Conservation (phyloP, 2,888 invertebrate genomes). For the Nomada ruficornis region DNA sequence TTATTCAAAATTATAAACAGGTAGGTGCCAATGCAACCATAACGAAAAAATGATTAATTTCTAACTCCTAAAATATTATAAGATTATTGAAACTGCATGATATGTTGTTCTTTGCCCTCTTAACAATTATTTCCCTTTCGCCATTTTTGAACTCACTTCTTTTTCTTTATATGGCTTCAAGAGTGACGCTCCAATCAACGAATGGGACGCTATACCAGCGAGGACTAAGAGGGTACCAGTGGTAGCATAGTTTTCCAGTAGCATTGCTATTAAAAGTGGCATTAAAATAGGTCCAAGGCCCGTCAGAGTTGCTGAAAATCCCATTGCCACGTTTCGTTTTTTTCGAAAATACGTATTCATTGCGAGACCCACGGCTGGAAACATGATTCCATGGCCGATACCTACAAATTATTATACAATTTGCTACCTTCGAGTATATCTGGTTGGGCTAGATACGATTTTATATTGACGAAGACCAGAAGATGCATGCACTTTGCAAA, state of each 20-base stretch:
- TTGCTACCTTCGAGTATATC: not conserved
- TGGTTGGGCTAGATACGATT: too few species aligned
- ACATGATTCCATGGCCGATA: conserved; percentile 84
- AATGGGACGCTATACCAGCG: conserved; percentile 84
- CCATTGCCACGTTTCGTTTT: conserved; percentile 85
- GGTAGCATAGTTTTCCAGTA: conserved; percentile 82
- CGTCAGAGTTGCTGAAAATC: conserved; percentile 84
- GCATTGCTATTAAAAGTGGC: conserved; percentile 84
- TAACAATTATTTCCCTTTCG: not conserved
- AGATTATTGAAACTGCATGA: not conserved
- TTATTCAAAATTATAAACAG: too few species aligned
- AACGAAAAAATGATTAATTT: too few species aligned
- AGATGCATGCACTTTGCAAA: too few species aligned
- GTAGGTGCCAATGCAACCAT: too few species aligned
- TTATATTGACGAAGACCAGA: too few species aligned
- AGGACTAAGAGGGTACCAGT: conserved; percentile 85
- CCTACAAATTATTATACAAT: conserved; percentile 76
- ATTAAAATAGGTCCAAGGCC: conserved; percentile 85
- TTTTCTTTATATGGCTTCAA: conserved; percentile 83
- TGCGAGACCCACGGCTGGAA: conserved; percentile 84
- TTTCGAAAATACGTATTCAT: conserved; percentile 85
- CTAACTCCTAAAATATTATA: not conserved
- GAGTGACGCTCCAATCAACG: conserved; percentile 84
- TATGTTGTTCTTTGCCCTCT: conserved; percentile 20
- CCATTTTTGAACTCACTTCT: conserved; percentile 56